Evolutionary conservation across 2,113 vertebrate species (phyloP).

Genomic region (Mungos mungo): DNA sequence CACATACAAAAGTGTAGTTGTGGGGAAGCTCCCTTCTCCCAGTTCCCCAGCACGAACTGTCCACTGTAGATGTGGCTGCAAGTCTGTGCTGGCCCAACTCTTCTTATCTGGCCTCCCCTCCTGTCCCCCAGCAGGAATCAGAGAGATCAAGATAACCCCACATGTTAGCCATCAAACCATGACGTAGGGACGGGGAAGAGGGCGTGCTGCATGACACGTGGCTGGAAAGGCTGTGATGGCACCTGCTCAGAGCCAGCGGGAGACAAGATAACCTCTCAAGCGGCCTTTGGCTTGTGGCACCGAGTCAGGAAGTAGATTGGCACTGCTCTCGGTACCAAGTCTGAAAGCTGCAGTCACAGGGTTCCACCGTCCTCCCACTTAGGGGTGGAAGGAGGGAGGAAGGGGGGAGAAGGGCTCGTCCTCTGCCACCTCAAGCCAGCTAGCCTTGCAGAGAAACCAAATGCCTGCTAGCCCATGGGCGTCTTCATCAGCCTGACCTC

Average conservation of each 20-base stretch:
- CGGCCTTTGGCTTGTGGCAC: background rate
- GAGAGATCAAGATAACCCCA: background rate
- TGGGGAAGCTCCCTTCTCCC: background rate
- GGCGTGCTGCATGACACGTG: fast-evolving
- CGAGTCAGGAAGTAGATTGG: background rate
- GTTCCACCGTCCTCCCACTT: fast-evolving
- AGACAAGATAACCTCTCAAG: background rate
- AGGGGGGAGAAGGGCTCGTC: background rate
- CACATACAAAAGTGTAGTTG: fast-evolving
- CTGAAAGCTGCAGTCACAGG: background rate
- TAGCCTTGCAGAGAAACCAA: background rate
- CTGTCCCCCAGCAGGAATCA: background rate
- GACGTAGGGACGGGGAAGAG: background rate
- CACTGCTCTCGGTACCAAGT: background rate
- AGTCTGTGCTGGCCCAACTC: background rate
- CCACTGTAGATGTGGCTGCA: fast-evolving
- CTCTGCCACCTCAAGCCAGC: background rate
- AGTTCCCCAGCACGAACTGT: fast-evolving
- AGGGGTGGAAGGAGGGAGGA: too few relatives aligned
- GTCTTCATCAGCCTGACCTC: background rate
- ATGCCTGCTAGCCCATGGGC: fast-evolving
- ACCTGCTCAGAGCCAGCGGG: background rate
- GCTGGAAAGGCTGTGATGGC: too few relatives aligned
- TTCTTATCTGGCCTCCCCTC: background rate
- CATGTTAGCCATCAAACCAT: too few relatives aligned